Base-by-base conservation (phyloP, 2,888 invertebrate species). In the Dasysyrphus tricinctus region DNA sequence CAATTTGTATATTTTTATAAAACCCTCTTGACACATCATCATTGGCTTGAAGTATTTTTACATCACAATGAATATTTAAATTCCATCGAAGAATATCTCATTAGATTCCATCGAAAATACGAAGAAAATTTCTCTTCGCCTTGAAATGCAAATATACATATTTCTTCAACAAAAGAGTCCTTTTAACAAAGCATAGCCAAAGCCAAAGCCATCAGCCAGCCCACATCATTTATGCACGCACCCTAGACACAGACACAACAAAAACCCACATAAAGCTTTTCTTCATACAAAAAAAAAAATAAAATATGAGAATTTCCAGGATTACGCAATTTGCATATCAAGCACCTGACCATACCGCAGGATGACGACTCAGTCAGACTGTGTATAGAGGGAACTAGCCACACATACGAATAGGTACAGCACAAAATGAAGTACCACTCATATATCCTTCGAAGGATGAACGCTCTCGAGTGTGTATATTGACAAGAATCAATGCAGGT, bases 401-500 rank as follows among this genome's bases (percentile, higher is more conserved):
- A 67, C 54, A 61, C 16, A 74, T 59, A 19, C n/a, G n/a, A n/a
- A n/a, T n/a, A n/a, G n/a, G n/a, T 0, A 24, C 11, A 14, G 12
- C 7, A 69, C 54, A 54, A 67, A 76, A 65, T 80, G 51, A 73
- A 80, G 69, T 61, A 67, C 24, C 44, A 72, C 65, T 51, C 44
- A 65, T 47, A 74, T 57, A 61, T 56, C 59, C 76, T 39, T 49
- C 54, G 29, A 54, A 77, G 72, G 72, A 67, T 69, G 44, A 37
- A 42, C 39, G 16, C 51, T 29, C 16, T 49, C 37, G 37, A 59
- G 63, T 75, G 51, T 69, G 51, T 69, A 49, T 54, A 84, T 72
- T 80, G 72, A 77, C 73, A 80, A 69, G 72, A 77, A 74, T 84
- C 83, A 84, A 76, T 84, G 80, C 80, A 76, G 34, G 39, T 65